Percentiles rank a stretch among this genome's conserved stretches.
Conservation (phyloP, 2,888 invertebrate species). For the Phengaris arion region DNA sequence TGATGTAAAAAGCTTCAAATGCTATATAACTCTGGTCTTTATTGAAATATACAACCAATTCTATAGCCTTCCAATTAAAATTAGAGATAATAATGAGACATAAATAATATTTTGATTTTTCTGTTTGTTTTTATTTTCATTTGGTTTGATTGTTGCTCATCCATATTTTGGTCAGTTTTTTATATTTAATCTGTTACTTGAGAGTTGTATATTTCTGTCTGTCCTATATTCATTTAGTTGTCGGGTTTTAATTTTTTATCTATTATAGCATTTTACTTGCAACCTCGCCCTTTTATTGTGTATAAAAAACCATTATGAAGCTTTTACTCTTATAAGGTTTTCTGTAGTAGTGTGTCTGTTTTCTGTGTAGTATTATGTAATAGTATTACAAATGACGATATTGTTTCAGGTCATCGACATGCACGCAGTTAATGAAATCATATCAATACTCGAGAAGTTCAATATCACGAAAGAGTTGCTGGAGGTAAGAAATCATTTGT, state of each 20-base stretch:
- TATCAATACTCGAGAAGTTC: slow-evolving; percentile 94
- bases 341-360: background rate
- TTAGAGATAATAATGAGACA: no score
- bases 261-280: no score
- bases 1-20: no score
- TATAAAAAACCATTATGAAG: no score
- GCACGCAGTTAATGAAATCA: slow-evolving; percentile 94
- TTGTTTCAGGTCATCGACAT: slow-evolving; percentile 93
- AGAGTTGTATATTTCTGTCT: background rate
- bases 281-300: no score
- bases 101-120: no score
- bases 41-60: no score
- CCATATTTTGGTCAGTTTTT: background rate
- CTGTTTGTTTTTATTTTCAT: background rate
- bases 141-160: background rate
- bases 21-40: no score
- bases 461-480: slow-evolving; percentile 93
- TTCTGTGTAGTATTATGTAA: background rate
- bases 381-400: background rate
- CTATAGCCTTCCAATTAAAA: no score
- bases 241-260: no score
- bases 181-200: background rate
- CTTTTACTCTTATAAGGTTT: background rate
- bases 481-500: slow-evolving; percentile 81
- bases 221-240: background rate